Base-by-base conservation (phyloP, 2,888 invertebrate genomes). In the Selenia dentaria region DNA sequence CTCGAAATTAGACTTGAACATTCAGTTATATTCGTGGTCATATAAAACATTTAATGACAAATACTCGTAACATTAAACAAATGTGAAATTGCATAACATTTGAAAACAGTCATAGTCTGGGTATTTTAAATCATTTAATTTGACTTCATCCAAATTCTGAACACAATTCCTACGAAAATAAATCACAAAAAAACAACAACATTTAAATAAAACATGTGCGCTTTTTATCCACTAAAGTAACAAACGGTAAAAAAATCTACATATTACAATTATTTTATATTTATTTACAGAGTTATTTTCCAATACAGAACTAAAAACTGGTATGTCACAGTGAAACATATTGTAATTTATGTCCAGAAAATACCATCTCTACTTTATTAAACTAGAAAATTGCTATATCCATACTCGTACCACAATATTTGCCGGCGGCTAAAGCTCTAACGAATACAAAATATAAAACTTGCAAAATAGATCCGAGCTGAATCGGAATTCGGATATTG, bases 381-480 rank as follows among this genome's bases (percentile, higher is more conserved):
- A 41, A 63, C 57, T 65, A 64, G 56, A 51, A 58, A 64, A 55
- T 55, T 43, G 48, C 38, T 57, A 51, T 48, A 59, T 58, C 59
- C 68, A 65, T 63, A 59, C 49, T 50, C 51, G 57, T 52, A 59
- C 51, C 43, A 51, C 54, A 52, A 54, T 36, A 46, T 20, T 51
- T 56, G 48, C 52, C 51, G 46, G 42, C 61, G 46, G 35, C 51
- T 59, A 62, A 59, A 52, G 55, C 50, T 43, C 14, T 57, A 9
- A n/a, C 8, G 24, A 47, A 65, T 52, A 62, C 70, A 72, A 68
- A 58, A 72, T 68, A 70, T 57, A 70, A 72, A 70, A 72, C 62
- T n/a, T 70, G 71, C 68, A 72, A 72, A 70, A 70, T 60, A 71
- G n/a, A n/a, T n/a, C 64, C 64, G 66, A 47, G 47, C 62, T 68